A percentile compares a stretch with the other conserved stretches of the same genome.
Conservation (phyloP, 2,888 invertebrate species). For the Melolontha melolontha region DNA sequence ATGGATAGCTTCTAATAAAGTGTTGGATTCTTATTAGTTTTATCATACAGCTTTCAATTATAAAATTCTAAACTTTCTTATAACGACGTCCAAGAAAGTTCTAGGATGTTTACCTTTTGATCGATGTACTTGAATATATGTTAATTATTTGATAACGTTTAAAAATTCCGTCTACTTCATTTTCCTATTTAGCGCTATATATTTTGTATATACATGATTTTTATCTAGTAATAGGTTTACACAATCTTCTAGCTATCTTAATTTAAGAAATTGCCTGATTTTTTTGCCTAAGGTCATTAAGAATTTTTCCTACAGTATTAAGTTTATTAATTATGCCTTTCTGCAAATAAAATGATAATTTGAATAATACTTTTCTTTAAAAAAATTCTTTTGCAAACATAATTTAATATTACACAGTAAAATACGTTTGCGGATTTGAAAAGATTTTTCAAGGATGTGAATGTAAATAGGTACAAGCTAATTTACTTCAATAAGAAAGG, state of each 20-base stretch:
- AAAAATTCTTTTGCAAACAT: slow-evolving; percentile 16
- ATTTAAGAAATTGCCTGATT: background rate
- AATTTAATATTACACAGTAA: slow-evolving; percentile 13
- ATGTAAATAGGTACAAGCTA: slow-evolving; percentile 13
- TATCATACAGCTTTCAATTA: too few species aligned
- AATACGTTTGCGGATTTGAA: slow-evolving; percentile 2
- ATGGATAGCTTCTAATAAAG: too few species aligned
- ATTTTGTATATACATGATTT: too few species aligned
- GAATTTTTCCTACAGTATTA: background rate
- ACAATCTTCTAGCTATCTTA: background rate
- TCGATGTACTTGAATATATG: too few species aligned
- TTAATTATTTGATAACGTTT: too few species aligned
- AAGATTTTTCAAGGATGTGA: background rate
- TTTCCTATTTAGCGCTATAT: too few species aligned
- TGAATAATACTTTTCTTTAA: slow-evolving; percentile 1
- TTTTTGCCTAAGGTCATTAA: background rate
- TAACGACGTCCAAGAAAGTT: too few species aligned
- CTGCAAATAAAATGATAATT: slow-evolving; percentile 14
- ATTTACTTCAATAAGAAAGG: slow-evolving; percentile 21
- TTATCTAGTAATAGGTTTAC: too few species aligned
- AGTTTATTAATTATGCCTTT: background rate
- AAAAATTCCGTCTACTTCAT: too few species aligned
- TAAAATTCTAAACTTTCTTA: too few species aligned
- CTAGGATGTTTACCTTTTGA: too few species aligned
- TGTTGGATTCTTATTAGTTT: too few species aligned